A percentile compares a stretch with the other conserved stretches of the same genome.
phyloP scores from a whole-genome alignment of 1,140 invertebrate species.

The Scaptomyza pallida region DNA sequence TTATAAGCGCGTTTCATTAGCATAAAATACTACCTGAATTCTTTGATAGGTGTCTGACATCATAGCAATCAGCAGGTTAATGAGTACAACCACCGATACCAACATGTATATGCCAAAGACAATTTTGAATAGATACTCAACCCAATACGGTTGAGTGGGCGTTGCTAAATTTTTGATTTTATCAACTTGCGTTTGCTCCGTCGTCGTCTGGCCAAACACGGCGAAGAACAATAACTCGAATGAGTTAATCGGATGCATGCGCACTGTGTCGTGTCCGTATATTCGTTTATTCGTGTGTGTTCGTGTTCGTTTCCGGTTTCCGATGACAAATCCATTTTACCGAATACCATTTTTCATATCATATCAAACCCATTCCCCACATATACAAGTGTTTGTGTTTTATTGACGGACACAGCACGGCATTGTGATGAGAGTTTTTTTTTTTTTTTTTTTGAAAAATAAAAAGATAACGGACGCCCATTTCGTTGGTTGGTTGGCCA shows the following conservation, averaged over 20 bases:
- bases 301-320: constrained; percentile 16
- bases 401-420: constrained; percentile 45
- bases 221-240: constrained; percentile 99
- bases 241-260: constrained; percentile 93
- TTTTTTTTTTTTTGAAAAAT: constrained; percentile 78
- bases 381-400: constrained; percentile 12
- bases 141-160: constrained; percentile 89
- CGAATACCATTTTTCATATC: constrained; percentile 52
- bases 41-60: constrained; percentile 99
- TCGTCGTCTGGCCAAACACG: constrained; percentile 98
- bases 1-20: constrained; percentile 68
- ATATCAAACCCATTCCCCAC: constrained; percentile 83
- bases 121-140: constrained; percentile 91
- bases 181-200: constrained; percentile 89
- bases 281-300: neutral
- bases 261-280: constrained; percentile 89
- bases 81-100: constrained; percentile 98
- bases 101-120: constrained; percentile 97
- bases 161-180: constrained; percentile 84
- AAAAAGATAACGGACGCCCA: constrained; percentile 82
- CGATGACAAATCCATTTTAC: constrained; percentile 33
- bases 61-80: constrained; percentile 99
- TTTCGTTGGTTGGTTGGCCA: constrained; percentile 58
- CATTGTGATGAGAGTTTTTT: constrained; percentile 17
- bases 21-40: constrained; percentile 91